These are phyloP conservation scores for Linurgus olivaceus DNA, from an alignment of 2,797 vertebrate species.

Conservation along the genomic window DNA sequence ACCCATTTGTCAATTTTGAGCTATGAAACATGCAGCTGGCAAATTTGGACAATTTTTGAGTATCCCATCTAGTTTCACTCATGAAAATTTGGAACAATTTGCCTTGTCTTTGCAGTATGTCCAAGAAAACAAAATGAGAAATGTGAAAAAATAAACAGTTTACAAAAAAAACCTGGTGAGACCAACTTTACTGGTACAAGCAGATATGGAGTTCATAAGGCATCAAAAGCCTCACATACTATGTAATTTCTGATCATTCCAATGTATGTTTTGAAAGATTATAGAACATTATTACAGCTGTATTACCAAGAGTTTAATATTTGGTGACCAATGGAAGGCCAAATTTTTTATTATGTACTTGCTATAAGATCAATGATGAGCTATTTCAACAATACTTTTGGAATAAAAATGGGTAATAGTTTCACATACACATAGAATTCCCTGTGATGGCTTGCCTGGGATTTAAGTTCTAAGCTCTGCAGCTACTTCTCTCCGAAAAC, in stretches of 20 bases:
- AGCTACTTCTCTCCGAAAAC: background rate
- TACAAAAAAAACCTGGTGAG: background rate
- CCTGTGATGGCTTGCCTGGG: background rate
- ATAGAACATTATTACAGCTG: background rate
- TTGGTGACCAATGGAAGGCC: background rate
- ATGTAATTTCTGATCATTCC: background rate
- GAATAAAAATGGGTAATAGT: background rate
- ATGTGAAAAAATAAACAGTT: background rate
- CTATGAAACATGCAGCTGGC: background rate
- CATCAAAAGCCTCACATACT: background rate
- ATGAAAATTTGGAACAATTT: conserved; percentile 24
- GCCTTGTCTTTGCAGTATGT: background rate
- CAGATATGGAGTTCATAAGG: background rate
- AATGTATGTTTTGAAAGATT: background rate
- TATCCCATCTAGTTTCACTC: conserved; percentile 16
- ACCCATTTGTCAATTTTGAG: background rate
- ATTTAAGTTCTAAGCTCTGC: background rate
- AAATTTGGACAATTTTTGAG: background rate
- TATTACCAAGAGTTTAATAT: background rate
- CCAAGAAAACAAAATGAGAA: background rate
- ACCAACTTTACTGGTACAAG: background rate
- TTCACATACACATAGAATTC: background rate
- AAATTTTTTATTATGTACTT: background rate
- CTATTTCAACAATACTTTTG: background rate
- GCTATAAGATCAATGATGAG: background rate